Evolutionary conservation across 1,140 invertebrate species (phyloP).

Genomic region (Anadara kagoshimensis): DNA sequence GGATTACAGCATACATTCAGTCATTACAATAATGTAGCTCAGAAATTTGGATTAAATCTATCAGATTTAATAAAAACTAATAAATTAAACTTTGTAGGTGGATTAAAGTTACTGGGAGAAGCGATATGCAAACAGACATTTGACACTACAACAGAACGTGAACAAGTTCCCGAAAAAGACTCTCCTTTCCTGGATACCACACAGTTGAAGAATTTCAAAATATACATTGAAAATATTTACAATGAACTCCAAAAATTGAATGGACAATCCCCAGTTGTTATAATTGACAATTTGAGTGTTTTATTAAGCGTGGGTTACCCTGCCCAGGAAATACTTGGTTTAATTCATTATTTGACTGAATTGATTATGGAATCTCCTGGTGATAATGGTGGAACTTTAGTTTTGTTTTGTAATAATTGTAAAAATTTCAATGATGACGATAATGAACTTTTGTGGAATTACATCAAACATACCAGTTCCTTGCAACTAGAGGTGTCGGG

Average conservation of each 20-base stretch:
- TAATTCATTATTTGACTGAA: slow-evolving; percentile 40
- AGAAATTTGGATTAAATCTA: slow-evolving; percentile 57
- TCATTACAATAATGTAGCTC: slow-evolving; percentile 55
- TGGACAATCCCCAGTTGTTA: slow-evolving; percentile 31
- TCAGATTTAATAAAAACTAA: slow-evolving; percentile 31
- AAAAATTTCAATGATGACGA: slow-evolving; percentile 45
- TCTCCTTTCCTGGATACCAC: neutral
- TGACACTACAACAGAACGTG: neutral
- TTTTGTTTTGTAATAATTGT: slow-evolving; percentile 34
- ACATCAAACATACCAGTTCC: slow-evolving; percentile 40
- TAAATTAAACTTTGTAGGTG: slow-evolving; percentile 53
- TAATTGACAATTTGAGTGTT: slow-evolving; percentile 54
- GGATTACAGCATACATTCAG: slow-evolving; percentile 51
- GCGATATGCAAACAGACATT: neutral
- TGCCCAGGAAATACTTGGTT: slow-evolving; percentile 31
- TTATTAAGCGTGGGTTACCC: slow-evolving; percentile 45
- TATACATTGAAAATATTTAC: slow-evolving; percentile 13
- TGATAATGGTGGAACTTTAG: slow-evolving; percentile 20
- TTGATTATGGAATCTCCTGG: neutral
- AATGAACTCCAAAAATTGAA: slow-evolving; percentile 11
- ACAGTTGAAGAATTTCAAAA: neutral
- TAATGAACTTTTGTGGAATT: slow-evolving; percentile 39
- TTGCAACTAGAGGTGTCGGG: slow-evolving; percentile 44
- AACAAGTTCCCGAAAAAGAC: slow-evolving; percentile 1
- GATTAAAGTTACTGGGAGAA: slow-evolving; percentile 45